A percentile compares a stretch with the other conserved stretches of the same genome.
Conservation (phyloP, 1,140 invertebrate species). For the Chymomyza costata region DNA sequence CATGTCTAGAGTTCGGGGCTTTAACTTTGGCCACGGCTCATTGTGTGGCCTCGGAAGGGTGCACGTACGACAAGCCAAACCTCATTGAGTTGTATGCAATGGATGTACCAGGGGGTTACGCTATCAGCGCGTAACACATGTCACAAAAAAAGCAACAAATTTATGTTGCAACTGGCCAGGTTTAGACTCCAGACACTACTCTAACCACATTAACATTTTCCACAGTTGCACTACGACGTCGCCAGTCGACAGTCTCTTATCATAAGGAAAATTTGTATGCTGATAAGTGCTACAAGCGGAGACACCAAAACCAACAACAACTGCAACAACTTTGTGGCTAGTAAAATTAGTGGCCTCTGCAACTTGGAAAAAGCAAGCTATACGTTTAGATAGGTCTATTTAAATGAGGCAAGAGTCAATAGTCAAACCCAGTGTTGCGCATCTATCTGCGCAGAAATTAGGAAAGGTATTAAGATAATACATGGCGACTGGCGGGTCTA, state of each 20-base stretch:
- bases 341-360: too few species aligned
- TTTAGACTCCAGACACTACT: too few species aligned
- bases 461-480: conserved; percentile 73
- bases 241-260: conserved; percentile 36
- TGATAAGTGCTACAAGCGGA: conserved; percentile 46
- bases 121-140: conserved; percentile 64
- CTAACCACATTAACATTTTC: too few species aligned
- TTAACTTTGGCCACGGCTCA: conserved; percentile 20
- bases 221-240: conserved; percentile 8
- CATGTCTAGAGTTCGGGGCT: conserved; percentile 21
- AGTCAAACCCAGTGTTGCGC: too few species aligned
- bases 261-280: conserved; percentile 68
- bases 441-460: conserved; percentile 48
- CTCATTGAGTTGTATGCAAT: conserved; percentile 31
- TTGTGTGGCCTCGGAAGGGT: conserved; percentile 27
- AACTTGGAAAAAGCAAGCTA: too few species aligned
- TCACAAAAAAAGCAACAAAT: conserved; percentile 49
- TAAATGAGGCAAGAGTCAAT: conserved; percentile 59
- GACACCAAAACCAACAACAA: conserved; percentile 11
- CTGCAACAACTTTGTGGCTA: conserved; percentile 11
- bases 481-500: conserved; percentile 6
- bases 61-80: conserved; percentile 45
- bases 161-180: too few species aligned
- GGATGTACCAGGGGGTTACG: conserved; percentile 41
- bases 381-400: conserved; percentile 47